phyloP scores from a whole-genome alignment of 2,888 invertebrate genomes.

The Drosophila suboccidentalis region DNA sequence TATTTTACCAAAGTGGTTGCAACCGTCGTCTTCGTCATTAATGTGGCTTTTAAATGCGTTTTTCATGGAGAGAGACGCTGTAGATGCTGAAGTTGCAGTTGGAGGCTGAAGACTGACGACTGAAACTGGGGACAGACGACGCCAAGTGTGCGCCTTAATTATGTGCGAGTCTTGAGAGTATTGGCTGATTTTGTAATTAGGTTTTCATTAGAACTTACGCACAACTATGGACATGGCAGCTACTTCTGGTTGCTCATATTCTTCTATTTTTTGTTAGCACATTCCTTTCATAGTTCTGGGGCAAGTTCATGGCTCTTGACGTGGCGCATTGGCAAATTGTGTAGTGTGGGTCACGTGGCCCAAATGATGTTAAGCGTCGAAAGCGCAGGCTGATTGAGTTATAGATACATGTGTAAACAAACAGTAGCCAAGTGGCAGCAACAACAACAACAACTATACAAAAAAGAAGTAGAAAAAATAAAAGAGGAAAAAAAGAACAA shows the following conservation, averaged over 20 bases:
- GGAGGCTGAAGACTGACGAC: conserved; percentile 2
- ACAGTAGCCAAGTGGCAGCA: conserved; percentile 77
- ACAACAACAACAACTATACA: not conserved
- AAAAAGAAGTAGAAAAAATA: conserved; percentile 20
- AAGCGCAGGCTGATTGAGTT: conserved; percentile 72
- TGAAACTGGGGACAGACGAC: conserved; percentile 35
- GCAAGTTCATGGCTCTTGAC: conserved; percentile 28
- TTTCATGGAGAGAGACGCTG: conserved; percentile 60
- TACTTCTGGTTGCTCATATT: not conserved
- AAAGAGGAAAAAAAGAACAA: conserved; percentile 23
- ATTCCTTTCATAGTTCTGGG: conserved; percentile 33
- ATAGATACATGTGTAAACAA: conserved; percentile 79
- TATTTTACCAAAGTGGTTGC: conserved; percentile 84
- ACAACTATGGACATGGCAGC: conserved; percentile 71
- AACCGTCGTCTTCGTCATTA: conserved; percentile 73
- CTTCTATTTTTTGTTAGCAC: conserved; percentile 2
- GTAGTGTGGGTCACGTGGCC: conserved; percentile 68
- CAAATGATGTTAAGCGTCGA: conserved; percentile 43
- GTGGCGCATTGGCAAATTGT: conserved; percentile 39
- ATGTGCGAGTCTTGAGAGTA: conserved; percentile 83
- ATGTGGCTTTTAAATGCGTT: conserved; percentile 84
- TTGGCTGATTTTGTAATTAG: conserved; percentile 83
- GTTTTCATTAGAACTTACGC: conserved; percentile 80
- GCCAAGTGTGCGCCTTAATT: conserved; percentile 83
- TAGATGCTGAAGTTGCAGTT: conserved; percentile 5